phyloP scores from a whole-genome alignment of 2,113 vertebrate species.

The Ornithorhynchus anatinus region DNA sequence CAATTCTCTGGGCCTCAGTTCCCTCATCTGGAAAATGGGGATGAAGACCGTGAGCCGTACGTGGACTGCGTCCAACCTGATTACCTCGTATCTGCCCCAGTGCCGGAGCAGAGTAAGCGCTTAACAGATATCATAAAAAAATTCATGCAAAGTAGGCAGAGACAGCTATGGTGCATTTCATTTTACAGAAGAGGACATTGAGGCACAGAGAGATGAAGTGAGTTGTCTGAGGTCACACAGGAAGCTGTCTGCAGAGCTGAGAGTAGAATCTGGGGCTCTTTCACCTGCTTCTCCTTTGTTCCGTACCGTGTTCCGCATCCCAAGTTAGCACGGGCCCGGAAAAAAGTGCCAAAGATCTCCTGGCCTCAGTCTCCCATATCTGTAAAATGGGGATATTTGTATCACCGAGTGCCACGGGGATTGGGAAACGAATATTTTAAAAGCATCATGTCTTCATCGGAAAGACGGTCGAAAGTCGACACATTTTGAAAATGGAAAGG shows the following conservation, averaged over 20 bases:
- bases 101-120: no score
- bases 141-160: not conserved
- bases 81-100: no score
- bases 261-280: not conserved
- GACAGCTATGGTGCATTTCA: not conserved
- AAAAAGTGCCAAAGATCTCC: not conserved
- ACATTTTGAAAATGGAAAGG: constrained; percentile 16
- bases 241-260: not conserved
- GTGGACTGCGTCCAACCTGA: no score
- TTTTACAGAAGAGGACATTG: constrained; percentile 3
- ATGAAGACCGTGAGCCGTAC: no score
- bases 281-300: no score
- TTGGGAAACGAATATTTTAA: constrained; percentile 23
- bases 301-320: no score
- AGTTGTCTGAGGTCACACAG: not conserved
- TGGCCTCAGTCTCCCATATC: not conserved
- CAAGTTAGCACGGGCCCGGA: no score
- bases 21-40: no score
- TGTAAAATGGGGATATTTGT: not conserved
- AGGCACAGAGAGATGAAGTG: not conserved
- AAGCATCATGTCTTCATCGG: constrained; percentile 5
- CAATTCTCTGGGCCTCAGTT: no score
- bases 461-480: constrained; percentile 12
- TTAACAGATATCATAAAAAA: no score
- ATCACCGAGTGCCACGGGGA: not conserved